Evolutionary conservation across 2,113 vertebrate species (phyloP), one percentile per base, ranked within the genome.

Genomic region (Natator depressus): DNA sequence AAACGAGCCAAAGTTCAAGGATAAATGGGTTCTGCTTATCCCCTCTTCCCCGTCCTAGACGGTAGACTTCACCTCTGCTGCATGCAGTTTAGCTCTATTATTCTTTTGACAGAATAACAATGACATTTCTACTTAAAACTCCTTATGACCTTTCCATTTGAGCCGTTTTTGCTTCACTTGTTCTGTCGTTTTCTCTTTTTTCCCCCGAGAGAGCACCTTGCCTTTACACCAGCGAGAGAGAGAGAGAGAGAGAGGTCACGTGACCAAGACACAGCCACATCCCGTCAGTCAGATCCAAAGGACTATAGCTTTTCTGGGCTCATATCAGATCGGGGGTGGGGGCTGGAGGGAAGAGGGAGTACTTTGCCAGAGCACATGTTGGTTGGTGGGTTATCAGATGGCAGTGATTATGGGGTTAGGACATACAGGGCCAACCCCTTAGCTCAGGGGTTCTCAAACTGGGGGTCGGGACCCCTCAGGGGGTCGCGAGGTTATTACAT

Each of bases 121-220:
- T 96, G 97, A 94, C 90, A 91, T 96, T 97, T 98, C 94, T 72
- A 78, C 94, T 94, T 93, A 93, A 97, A 97, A 96, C 94, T 96
- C 93, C 42, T 81, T n/a, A 0, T 96, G 95, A 97, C 95, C 91
- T 97, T 98, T 97, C 93, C 75, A 85, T 90, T 86, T 72, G 76
- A 97, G 93, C 80, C 82, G 84, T 94, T 96, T 2, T 24, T 96
- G 91, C 90, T 93, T 96, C 89, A 88, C 84, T 95, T 84, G 88
- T 90, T 97, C 96, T 93, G 76, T 90, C 14, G 0, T 50, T 91
- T 94, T 65, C 84, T 89, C 88, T 84, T 88, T 25, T 3, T 5
- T 72, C 0, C 0, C 49, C 59, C 86, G 38, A 0, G 0, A 76
- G 57, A 94, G 85, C 53, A 42, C 87, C 82, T 93, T 89, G 84